A percentile compares a stretch with the other conserved stretches of the same genome.
phyloP scores from a whole-genome alignment of 2,888 invertebrate genomes.

The Trichacis sp. region DNA sequence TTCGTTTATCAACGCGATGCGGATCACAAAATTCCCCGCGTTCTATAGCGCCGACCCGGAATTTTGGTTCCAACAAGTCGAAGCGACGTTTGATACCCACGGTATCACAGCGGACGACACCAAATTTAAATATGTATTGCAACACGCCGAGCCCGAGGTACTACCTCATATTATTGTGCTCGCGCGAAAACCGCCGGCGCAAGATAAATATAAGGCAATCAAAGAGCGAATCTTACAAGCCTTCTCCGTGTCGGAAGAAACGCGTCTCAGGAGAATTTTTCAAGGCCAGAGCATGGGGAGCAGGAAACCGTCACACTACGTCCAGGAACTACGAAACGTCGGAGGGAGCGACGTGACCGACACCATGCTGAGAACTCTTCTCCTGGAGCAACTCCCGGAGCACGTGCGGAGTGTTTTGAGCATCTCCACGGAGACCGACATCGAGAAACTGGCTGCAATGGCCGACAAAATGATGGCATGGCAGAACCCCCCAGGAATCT shows the following conservation, averaged over 20 bases:
- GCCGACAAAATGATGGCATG: not conserved
- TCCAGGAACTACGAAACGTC: slow-evolving; percentile 5
- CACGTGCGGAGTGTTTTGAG: not conserved
- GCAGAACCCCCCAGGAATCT: not conserved
- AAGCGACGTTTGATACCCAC: no score
- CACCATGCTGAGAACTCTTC: not conserved
- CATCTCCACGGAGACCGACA: not conserved
- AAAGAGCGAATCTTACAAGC: slow-evolving; percentile 4
- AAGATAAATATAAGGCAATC: not conserved
- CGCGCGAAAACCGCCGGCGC: not conserved
- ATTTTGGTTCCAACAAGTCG: slow-evolving; percentile 10
- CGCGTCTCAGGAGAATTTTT: not conserved
- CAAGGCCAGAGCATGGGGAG: not conserved
- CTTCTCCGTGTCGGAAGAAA: slow-evolving; percentile 10
- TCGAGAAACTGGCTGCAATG: not conserved
- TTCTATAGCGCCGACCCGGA: slow-evolving; percentile 12
- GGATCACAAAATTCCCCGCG: no score
- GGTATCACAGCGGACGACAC: slow-evolving; percentile 12
- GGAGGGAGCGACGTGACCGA: not conserved
- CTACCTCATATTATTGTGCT: slow-evolving; percentile 9
- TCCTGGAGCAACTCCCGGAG: not conserved
- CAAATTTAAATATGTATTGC: slow-evolving; percentile 10
- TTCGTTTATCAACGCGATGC: no score
- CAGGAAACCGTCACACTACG: slow-evolving; percentile 14
- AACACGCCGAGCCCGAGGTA: slow-evolving; percentile 4